phyloP scores from a whole-genome alignment of 2,797 vertebrate species.

The Zalophus californianus region DNA sequence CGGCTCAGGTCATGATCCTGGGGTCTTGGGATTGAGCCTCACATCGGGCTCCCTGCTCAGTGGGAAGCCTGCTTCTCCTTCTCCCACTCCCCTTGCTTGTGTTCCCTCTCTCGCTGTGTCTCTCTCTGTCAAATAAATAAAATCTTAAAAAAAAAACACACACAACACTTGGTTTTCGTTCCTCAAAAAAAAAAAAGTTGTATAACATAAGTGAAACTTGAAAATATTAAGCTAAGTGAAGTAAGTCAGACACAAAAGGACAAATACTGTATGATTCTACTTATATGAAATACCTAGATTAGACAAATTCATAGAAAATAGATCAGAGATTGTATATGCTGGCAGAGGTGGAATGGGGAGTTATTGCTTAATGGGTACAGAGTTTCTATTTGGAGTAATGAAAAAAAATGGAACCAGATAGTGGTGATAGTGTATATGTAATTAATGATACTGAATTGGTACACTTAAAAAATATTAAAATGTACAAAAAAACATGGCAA shows the following conservation, averaged over 20 bases:
- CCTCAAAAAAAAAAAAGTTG: neutral
- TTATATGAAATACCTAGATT: neutral
- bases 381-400: neutral
- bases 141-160: neutral
- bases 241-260: neutral
- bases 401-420: neutral
- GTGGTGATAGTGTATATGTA: neutral
- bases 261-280: neutral
- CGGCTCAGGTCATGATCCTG: too few relatives aligned
- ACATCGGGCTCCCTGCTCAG: too few relatives aligned
- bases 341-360: neutral
- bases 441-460: neutral
- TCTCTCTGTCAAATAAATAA: too few relatives aligned
- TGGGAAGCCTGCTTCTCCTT: too few relatives aligned
- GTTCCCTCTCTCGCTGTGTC: too few relatives aligned
- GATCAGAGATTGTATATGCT: neutral
- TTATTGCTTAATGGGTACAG: neutral
- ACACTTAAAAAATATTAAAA: neutral
- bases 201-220: neutral
- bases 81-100: too few relatives aligned
- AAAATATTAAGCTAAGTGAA: neutral
- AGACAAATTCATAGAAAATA: neutral
- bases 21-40: too few relatives aligned
- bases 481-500: neutral
- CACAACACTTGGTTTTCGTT: neutral